A percentile compares a stretch with the other conserved stretches of the same genome.
phyloP scores from a whole-genome alignment of 2,797 vertebrate species.

The Chloroceryle amazona region DNA sequence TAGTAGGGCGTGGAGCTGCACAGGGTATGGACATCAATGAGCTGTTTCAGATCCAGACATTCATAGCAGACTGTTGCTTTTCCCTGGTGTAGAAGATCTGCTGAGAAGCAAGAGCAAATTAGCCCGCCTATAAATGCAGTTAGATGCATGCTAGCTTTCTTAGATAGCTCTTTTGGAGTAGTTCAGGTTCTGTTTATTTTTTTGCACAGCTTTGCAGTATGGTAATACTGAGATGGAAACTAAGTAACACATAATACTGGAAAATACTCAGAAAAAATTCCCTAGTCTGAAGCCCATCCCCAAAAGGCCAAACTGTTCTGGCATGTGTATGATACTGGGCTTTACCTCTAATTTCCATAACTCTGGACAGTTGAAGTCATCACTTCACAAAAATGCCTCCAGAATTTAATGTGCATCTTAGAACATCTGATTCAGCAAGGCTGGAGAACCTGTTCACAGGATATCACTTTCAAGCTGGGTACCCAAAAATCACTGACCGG shows the following conservation, averaged over 20 bases:
- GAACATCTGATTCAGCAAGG: not conserved
- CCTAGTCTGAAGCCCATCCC: not conserved
- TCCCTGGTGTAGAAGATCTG: not conserved
- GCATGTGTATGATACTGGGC: not conserved
- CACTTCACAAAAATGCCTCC: not conserved
- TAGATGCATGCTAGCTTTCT: not conserved
- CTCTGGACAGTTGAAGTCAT: not conserved
- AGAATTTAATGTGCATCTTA: not conserved
- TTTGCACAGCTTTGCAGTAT: not conserved
- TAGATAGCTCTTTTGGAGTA: not conserved
- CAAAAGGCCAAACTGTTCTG: not conserved
- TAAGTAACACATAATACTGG: not conserved
- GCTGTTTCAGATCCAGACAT: not conserved
- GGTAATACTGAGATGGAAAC: not conserved
- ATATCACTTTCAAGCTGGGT: not conserved
- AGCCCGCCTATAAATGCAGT: constrained; percentile 16
- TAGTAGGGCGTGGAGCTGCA: not conserved
- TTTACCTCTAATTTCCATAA: constrained; percentile 23
- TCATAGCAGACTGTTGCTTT: not conserved
- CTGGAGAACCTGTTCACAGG: not conserved
- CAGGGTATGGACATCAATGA: not conserved
- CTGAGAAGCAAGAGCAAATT: not conserved
- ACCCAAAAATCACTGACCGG: not conserved
- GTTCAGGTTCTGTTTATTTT: not conserved
- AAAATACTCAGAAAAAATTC: not conserved